Evolutionary conservation across 1,140 invertebrate species (phyloP).

Genomic region (Aphidius gifuensis): DNA sequence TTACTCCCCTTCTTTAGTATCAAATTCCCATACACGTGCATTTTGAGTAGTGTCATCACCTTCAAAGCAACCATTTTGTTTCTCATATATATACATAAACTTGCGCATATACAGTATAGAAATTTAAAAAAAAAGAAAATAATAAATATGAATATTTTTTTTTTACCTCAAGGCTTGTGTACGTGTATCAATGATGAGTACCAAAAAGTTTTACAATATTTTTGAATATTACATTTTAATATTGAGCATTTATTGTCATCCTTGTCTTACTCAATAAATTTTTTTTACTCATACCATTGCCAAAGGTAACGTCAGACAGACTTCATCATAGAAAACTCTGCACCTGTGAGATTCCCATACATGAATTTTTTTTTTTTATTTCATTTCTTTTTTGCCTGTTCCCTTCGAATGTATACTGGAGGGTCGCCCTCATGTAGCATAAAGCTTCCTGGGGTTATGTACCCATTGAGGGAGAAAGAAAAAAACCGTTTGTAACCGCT

Average conservation of each 20-base stretch:
- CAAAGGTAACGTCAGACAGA: not conserved
- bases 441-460: constrained; percentile 11
- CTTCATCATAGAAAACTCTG: constrained; percentile 42
- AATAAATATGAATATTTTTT: constrained; percentile 8
- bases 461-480: constrained; percentile 19
- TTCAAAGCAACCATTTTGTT: constrained; percentile 31
- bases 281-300: constrained; percentile 12
- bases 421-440: constrained; percentile 9
- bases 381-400: constrained; percentile 4
- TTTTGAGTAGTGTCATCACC: constrained; percentile 50
- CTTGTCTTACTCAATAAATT: constrained; percentile 12
- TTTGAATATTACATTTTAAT: constrained; percentile 50
- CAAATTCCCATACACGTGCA: constrained; percentile 54
- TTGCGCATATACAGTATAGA: not conserved
- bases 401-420: constrained; percentile 11
- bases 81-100: constrained; percentile 26
- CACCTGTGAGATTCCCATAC: constrained; percentile 56
- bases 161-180: constrained; percentile 5
- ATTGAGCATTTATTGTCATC: constrained; percentile 39
- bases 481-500: constrained; percentile 43
- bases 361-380: constrained; percentile 20
- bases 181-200: no score
- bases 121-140: not conserved
- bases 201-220: no score
- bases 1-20: constrained; percentile 31